phyloP scores from a whole-genome alignment of 2,797 vertebrate genomes.

The Amphiprion clarkii region DNA sequence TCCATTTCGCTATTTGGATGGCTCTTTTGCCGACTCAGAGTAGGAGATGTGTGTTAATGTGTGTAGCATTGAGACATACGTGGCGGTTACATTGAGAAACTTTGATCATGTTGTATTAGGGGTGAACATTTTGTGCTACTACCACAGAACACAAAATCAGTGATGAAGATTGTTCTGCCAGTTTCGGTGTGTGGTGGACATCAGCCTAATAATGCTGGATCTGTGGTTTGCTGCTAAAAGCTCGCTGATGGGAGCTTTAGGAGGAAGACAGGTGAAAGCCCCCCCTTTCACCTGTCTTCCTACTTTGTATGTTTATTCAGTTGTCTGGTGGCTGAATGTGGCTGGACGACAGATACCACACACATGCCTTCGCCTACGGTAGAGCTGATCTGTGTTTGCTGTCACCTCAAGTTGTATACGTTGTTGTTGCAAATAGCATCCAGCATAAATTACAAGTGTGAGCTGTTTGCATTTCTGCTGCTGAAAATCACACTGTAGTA shows the following conservation, averaged over 20 bases:
- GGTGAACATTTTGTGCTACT: constrained; percentile 17
- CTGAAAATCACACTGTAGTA: neutral
- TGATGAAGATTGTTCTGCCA: neutral
- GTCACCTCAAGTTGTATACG: constrained; percentile 22
- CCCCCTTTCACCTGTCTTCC: too few relatives aligned
- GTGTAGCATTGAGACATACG: constrained; percentile 1
- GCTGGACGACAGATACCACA: constrained; percentile 47
- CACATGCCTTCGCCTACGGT: constrained; percentile 50
- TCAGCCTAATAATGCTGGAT: constrained; percentile 20
- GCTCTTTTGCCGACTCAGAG: constrained; percentile 13
- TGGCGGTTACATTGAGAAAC: constrained; percentile 2
- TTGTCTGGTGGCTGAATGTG: constrained; percentile 65
- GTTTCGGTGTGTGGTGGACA: constrained; percentile 4
- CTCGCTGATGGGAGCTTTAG: constrained; percentile 31
- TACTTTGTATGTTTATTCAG: constrained; percentile 70
- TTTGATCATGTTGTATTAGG: neutral
- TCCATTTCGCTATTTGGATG: constrained; percentile 51
- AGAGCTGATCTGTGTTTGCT: constrained; percentile 1
- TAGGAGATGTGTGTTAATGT: neutral
- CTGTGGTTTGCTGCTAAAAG: constrained; percentile 37
- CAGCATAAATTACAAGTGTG: constrained; percentile 1
- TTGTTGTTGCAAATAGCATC: constrained; percentile 2
- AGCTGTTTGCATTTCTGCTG: neutral
- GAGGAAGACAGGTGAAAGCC: constrained; percentile 54
- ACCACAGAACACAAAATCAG: constrained; percentile 15